Percentiles rank a stretch among this genome's conserved stretches.
Evolutionary conservation across 2,888 invertebrate species (phyloP).

Genomic region (Cerceris ruficornis): DNA sequence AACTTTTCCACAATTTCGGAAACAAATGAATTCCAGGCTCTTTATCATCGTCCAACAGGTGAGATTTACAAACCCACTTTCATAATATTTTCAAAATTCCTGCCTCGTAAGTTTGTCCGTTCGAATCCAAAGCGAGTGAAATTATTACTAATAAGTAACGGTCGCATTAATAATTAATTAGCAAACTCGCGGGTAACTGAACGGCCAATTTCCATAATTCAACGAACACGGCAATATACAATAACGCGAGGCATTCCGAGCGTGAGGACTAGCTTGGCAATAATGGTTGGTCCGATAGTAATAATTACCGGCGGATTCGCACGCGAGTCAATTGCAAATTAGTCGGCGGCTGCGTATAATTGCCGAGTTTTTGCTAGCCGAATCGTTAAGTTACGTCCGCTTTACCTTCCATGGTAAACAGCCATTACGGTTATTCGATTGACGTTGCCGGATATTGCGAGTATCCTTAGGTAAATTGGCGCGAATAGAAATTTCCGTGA

Average conservation of each 20-base stretch:
- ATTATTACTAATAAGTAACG: slow-evolving; percentile 39
- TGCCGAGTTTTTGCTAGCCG: slow-evolving; percentile 51
- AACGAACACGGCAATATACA: slow-evolving; percentile 35
- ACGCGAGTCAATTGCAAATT: slow-evolving; percentile 69
- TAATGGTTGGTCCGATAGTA: slow-evolving; percentile 48
- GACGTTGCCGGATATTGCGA: slow-evolving; percentile 23
- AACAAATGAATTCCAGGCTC: too few relatives aligned
- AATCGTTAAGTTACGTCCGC: slow-evolving; percentile 38
- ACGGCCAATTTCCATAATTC: slow-evolving; percentile 56
- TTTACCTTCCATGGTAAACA: slow-evolving; percentile 48
- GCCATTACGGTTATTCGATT: slow-evolving; percentile 35
- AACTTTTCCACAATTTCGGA: too few relatives aligned
- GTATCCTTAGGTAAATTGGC: not conserved
- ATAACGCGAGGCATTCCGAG: slow-evolving; percentile 33
- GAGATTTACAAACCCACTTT: too few relatives aligned
- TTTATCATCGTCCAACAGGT: too few relatives aligned
- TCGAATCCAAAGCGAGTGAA: not conserved
- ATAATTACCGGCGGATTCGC: slow-evolving; percentile 64
- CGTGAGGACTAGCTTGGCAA: slow-evolving; percentile 35
- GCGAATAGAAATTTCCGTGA: not conserved
- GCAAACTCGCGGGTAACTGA: slow-evolving; percentile 20
- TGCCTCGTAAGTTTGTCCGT: not conserved
- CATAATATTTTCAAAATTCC: too few relatives aligned
- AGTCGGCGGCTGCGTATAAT: slow-evolving; percentile 66
- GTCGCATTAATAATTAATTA: slow-evolving; percentile 55